These are phyloP conservation scores for Neostethus bicornis DNA, from an alignment of 2,797 vertebrate species.

Conservation along the genomic window DNA sequence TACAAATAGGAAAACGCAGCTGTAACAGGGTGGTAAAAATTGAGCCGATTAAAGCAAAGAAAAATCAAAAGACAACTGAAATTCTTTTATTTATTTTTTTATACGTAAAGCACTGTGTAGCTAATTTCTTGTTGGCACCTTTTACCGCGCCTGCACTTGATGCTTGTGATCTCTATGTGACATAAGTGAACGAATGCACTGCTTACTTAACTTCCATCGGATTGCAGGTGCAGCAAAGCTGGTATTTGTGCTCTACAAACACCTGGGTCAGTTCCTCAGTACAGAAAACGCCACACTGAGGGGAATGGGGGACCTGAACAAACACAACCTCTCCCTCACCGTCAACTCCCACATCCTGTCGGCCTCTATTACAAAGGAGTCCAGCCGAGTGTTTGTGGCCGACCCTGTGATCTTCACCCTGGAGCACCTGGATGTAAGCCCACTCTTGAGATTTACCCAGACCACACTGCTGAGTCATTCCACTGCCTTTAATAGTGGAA, in stretches of 20 bases:
- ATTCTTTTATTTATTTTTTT: not conserved
- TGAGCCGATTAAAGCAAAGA: not conserved
- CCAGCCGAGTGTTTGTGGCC: constrained; percentile 94
- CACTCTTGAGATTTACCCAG: constrained; percentile 38
- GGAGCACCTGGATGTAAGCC: constrained; percentile 96
- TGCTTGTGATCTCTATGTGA: not conserved
- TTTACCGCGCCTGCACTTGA: not conserved
- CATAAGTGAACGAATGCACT: not conserved
- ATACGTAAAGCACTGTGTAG: no score
- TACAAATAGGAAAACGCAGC: not conserved
- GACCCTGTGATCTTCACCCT: constrained; percentile 96
- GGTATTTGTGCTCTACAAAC: constrained; percentile 98
- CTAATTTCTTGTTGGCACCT: not conserved
- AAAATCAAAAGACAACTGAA: not conserved
- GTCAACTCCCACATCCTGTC: constrained; percentile 98
- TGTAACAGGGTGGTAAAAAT: not conserved
- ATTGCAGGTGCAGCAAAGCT: constrained; percentile 91
- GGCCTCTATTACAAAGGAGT: constrained; percentile 98
- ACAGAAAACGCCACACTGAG: constrained; percentile 95
- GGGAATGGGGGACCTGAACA: constrained; percentile 69
- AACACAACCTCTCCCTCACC: constrained; percentile 83
- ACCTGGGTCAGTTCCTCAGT: constrained; percentile 94
- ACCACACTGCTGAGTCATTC: constrained; percentile 21
- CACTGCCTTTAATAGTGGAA: constrained; percentile 17
- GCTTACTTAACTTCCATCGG: constrained; percentile 3